These are phyloP conservation scores for zebrafish (Danio rerio) DNA, from an alignment of 2,113 vertebrate species.

Conservation along the genomic window DNA sequence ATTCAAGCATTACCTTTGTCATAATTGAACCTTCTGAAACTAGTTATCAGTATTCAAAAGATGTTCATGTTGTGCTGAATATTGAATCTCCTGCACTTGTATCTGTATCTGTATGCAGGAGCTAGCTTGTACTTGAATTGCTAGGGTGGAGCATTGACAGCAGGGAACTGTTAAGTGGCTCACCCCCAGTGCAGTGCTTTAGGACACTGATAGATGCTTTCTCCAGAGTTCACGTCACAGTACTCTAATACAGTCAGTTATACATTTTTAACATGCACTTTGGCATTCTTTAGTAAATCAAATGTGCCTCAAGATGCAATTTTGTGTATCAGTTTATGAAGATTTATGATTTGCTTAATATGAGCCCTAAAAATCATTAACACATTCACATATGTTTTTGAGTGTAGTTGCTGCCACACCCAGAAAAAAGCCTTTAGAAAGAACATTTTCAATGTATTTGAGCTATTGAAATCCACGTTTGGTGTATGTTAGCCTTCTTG, in stretches of 20 bases:
- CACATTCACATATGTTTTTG: background rate
- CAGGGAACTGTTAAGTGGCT: background rate
- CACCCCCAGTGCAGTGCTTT: background rate
- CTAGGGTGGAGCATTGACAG: conserved; percentile 10
- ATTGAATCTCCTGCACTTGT: background rate
- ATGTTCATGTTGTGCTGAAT: background rate
- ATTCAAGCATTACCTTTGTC: background rate
- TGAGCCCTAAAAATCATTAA: background rate
- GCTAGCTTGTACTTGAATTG: background rate
- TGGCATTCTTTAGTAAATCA: background rate
- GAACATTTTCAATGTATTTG: background rate
- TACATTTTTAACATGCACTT: background rate
- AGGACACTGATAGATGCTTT: background rate
- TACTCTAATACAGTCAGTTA: background rate
- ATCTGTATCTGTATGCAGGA: background rate
- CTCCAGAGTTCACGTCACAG: background rate
- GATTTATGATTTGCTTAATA: background rate
- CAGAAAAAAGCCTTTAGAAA: too few species aligned
- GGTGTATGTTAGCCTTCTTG: background rate
- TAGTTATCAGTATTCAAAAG: background rate
- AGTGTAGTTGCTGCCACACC: background rate
- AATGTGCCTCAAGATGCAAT: background rate
- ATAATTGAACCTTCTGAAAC: background rate
- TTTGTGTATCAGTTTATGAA: background rate
- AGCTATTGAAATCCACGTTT: background rate